Evolutionary conservation across 2,113 vertebrate genomes (phyloP), one percentile per base, ranked within the genome.

Genomic region (Gambusia holbrooki): DNA sequence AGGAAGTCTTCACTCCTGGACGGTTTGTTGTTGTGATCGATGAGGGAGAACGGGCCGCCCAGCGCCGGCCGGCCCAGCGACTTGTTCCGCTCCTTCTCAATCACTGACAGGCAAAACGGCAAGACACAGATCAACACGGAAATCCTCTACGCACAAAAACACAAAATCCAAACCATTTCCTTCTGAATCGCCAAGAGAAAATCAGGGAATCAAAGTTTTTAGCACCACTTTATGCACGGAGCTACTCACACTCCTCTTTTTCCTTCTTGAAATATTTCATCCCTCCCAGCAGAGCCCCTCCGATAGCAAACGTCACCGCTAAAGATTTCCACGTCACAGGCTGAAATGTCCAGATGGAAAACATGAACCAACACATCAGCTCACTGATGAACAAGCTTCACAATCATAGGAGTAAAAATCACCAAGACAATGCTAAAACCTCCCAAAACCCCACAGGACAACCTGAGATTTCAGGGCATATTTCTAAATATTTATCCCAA

Each of bases 261-360:
- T 92, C 92, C 58, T 93, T 95, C 89, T 98, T 99, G 63, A 97
- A 85, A 71, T 91, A 93, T 73, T 97, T 99, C 97, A 98, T 98
- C 30, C 70, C 93, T 60, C 86, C 95, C 70, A 99, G 84, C 73
- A 98, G 78, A n/a, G 91, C 80, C 19, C 97, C 97, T 1, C 97
- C 97, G 15, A 99, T 62, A 4, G 96, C 95, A 87, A 95, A 94
- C 0, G 97, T 97, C 51, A 96, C 9, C 0, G 92, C 96, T 79
- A 99, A 94, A 58, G 97, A 97, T 85, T 96, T 96, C 98, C 98
- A 99, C 0, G 97, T 96, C 79, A 99, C 96, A 32, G 96, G 96
- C 97, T 99, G 93, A 35, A 88, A 77, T 66, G 45, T 19, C 5
- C 4, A 80, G 62, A 2, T 2, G 58, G 1, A 7, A 35, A 37